Evolutionary conservation across 2,797 vertebrate species (phyloP).

Genomic region (Holocentrus rufus): DNA sequence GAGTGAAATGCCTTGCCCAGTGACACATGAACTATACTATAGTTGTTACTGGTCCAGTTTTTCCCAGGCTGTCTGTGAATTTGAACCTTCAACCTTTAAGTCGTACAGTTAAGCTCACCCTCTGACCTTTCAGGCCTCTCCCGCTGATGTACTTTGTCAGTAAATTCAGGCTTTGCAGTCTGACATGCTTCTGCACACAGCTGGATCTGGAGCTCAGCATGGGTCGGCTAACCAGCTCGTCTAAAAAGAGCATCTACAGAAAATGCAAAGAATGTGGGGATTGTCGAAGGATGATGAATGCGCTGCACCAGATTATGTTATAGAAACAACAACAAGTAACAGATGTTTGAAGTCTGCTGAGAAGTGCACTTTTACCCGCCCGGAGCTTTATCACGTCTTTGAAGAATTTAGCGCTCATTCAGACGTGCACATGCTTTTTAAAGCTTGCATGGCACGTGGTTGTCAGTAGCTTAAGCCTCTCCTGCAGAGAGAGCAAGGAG

Average conservation of each 20-base stretch:
- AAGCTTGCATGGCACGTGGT: constrained; percentile 41
- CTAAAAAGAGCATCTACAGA: constrained; percentile 31
- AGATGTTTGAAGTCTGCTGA: constrained; percentile 59
- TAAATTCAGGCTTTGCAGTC: constrained; percentile 39
- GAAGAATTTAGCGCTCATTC: constrained; percentile 44
- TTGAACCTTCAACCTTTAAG: neutral
- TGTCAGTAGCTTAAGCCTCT: constrained; percentile 25
- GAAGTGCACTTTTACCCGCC: constrained; percentile 44
- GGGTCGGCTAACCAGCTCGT: constrained; percentile 25
- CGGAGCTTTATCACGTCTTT: constrained; percentile 44
- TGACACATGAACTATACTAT: neutral
- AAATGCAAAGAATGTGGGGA: constrained; percentile 37
- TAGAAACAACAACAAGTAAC: constrained; percentile 60
- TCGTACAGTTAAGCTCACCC: constrained; percentile 4
- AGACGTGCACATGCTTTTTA: constrained; percentile 50
- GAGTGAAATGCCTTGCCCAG: neutral
- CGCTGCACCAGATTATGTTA: constrained; percentile 35
- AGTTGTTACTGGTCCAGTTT: neutral
- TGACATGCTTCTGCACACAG: constrained; percentile 23
- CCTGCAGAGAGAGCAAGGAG: constrained; percentile 17
- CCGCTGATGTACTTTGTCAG: constrained; percentile 33
- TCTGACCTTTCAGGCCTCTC: constrained; percentile 31
- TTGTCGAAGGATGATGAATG: constrained; percentile 2
- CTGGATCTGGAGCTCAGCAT: constrained; percentile 15
- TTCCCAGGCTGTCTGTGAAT: neutral